Evolutionary conservation across 1,140 invertebrate genomes (phyloP), one percentile per base, ranked within the genome.

Genomic region (Eurosta solidaginis): DNA sequence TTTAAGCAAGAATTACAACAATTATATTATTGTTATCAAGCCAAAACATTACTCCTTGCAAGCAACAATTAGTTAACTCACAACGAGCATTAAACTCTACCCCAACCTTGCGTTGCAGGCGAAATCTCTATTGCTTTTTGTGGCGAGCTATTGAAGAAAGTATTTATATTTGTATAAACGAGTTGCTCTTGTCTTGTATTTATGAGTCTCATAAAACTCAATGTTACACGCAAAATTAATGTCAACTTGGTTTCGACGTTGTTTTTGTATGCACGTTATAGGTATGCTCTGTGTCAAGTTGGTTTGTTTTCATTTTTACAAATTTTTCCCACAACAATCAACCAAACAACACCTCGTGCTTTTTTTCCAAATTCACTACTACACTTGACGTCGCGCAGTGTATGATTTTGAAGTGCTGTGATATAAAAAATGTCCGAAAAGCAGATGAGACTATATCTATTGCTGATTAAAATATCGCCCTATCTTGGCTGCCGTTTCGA

Each of bases 191-290:
- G 9, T 44, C 83, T 83, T 82, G 82, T 85, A 85, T 85, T 85
- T 85, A 85, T 85, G 84, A 85, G 84, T 78, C 80, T 85, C 84
- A 83, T 85, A 85, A 85, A 85, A 85, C 84, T 82, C 84, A 85
- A 85, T 85, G 84, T 84, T 85, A 49, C 47, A 85, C 83, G 84
- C 84, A 83, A 85, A 85, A 85, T 85, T 85, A 85, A 85, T 84
- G 84, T 83, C 84, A 50, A 75, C 59, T 68, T n/a, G n/a, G n/a
- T n/a, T n/a, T n/a, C n/a, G n/a, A n/a, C 20, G 59, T 17, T 20
- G 29, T 68, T 68, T 42, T 68, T 68, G 59, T 9, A 42, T 20
- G 59, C 59, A 40, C 33, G 20, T 42, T 68, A 42, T 33, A 42
- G n/a, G n/a, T 33, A 40, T 20, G 59, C 59, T 68, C 40, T 68